Conservation (phyloP, 2,113 vertebrate species). For the Coptodon rendalli region DNA sequence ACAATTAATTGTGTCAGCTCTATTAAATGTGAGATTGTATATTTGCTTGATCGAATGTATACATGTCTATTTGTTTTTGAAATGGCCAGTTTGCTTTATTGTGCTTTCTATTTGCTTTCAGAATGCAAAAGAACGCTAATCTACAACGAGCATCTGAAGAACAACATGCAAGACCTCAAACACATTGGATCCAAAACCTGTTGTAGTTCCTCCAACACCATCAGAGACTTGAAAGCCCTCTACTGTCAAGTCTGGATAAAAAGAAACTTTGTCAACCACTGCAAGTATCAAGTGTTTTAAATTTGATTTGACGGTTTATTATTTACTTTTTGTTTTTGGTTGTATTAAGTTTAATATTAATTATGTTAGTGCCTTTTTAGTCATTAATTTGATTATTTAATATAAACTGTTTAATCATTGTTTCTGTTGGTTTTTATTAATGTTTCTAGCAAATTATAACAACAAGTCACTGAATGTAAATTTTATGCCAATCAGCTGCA, state of each 20-base stretch:
- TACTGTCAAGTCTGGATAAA: neutral
- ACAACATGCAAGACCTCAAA: too few species aligned
- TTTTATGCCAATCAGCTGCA: neutral
- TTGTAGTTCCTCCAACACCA: too few species aligned
- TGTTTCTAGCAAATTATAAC: neutral
- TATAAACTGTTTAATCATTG: neutral
- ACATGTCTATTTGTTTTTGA: too few species aligned
- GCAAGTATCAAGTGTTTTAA: neutral
- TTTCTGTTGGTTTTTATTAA: neutral
- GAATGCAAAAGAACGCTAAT: too few species aligned
- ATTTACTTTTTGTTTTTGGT: neutral
- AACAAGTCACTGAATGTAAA: neutral
- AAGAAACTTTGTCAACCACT: neutral
- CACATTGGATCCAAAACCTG: too few species aligned
- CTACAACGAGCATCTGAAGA: too few species aligned
- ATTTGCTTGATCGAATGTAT: too few species aligned
- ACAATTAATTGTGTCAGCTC: too few species aligned
- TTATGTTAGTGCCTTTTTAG: neutral
- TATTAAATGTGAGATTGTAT: too few species aligned
- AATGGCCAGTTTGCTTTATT: too few species aligned
- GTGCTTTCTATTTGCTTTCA: too few species aligned
- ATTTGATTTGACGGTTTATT: neutral
- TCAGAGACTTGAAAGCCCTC: neutral
- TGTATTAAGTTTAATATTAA: neutral
- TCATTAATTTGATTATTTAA: neutral